A percentile compares a stretch with the other conserved stretches of the same genome.
Conservation (phyloP, 2,797 vertebrate genomes). For the Lepus townsendii region DNA sequence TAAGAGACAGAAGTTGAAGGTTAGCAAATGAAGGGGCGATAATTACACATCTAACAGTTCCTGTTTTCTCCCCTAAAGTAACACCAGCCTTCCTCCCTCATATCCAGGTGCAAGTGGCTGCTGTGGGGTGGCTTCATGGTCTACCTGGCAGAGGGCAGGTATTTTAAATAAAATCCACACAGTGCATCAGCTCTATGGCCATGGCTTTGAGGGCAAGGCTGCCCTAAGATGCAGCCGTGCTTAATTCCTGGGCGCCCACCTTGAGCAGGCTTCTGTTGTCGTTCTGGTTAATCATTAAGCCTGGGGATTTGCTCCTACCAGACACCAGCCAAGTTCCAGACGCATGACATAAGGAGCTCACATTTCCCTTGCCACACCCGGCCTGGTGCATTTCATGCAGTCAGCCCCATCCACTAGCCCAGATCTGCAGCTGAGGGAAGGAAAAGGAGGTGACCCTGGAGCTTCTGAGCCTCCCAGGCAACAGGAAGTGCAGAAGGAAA, state of each 20-base stretch:
- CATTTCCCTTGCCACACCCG: background rate
- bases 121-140: background rate
- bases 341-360: background rate
- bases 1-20: background rate
- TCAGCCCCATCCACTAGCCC: background rate
- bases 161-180: conserved; percentile 13
- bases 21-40: conserved; percentile 19
- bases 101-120: background rate
- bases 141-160: background rate
- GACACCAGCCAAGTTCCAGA: conserved; percentile 2
- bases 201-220: background rate
- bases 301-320: conserved; percentile 31
- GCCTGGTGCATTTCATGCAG: background rate
- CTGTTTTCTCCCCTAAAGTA: background rate
- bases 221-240: background rate
- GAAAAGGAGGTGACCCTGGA: background rate
- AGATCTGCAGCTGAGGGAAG: background rate
- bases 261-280: conserved; percentile 12
- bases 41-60: background rate
- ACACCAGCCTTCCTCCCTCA: background rate
- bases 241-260: background rate
- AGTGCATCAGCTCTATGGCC: background rate
- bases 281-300: conserved; percentile 63
- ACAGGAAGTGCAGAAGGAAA: conserved; percentile 35
- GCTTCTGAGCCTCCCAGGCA: background rate